Percentiles rank a stretch among this genome's conserved stretches.
Conservation (phyloP, 2,797 vertebrate species). For the Enteromius afrohamiltoni region DNA sequence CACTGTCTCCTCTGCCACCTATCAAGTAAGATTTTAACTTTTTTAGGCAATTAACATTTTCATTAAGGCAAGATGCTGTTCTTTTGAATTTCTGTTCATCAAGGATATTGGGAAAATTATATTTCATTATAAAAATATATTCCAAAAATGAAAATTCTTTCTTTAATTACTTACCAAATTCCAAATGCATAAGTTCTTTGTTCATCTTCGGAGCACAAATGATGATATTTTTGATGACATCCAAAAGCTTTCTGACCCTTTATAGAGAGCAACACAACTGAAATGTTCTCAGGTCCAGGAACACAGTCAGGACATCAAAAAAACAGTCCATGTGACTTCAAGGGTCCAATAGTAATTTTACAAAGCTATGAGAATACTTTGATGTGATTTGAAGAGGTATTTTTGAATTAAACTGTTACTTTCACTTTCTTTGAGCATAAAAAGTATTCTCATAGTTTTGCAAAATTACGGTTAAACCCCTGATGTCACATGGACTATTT, state of each 20-base stretch:
- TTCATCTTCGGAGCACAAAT: not conserved
- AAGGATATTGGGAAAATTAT: not conserved
- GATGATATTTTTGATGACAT: not conserved
- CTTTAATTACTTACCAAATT: not conserved
- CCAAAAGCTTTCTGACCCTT: not conserved
- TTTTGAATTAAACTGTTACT: not conserved
- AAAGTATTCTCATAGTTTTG: not conserved
- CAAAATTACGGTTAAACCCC: not conserved
- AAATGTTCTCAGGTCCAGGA: not conserved
- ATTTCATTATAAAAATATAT: not conserved
- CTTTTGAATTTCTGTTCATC: not conserved
- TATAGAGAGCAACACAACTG: not conserved
- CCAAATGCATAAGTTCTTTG: not conserved
- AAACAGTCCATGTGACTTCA: not conserved
- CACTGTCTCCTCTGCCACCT: constrained; percentile 92
- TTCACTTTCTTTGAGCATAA: not conserved
- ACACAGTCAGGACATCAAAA: not conserved
- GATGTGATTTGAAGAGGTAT: not conserved
- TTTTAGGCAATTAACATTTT: not conserved
- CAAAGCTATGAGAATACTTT: not conserved
- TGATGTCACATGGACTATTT: not conserved
- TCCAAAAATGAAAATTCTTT: not conserved
- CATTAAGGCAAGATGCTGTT: not conserved
- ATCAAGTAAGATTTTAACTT: not conserved
- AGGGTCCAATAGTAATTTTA: not conserved